phyloP scores from a whole-genome alignment of 1,140 invertebrate genomes.

The Drosophila murphyi region DNA sequence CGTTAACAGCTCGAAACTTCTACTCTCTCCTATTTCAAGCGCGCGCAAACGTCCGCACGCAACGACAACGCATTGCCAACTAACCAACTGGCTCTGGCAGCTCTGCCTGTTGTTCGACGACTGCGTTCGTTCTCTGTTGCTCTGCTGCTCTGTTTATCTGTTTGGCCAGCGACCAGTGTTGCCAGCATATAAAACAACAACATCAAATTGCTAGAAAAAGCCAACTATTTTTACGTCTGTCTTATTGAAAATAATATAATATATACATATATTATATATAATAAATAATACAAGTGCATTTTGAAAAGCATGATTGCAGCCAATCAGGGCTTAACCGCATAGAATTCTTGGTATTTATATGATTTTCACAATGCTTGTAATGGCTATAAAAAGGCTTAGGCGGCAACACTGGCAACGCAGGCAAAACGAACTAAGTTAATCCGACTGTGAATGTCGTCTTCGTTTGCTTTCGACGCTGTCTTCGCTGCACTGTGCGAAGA shows the following conservation, averaged over 20 bases:
- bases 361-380: not conserved
- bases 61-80: conserved; percentile 46
- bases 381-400: not conserved
- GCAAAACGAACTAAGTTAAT: conserved; percentile 41
- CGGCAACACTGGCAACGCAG: not conserved
- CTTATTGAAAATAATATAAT: too few species aligned
- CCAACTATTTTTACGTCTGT: not conserved
- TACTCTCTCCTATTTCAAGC: not conserved
- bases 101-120: conserved; percentile 6
- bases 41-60: conserved; percentile 46
- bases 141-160: conserved; percentile 43
- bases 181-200: too few species aligned
- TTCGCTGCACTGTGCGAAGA: conserved; percentile 47
- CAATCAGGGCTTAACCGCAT: too few species aligned
- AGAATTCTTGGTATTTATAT: not conserved
- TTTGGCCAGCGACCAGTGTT: not conserved
- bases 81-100: conserved; percentile 14
- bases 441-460: conserved; percentile 23
- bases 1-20: not conserved
- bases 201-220: not conserved
- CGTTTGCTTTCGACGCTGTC: conserved; percentile 32
- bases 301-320: too few species aligned
- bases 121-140: conserved; percentile 5
- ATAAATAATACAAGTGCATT: too few species aligned
- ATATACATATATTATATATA: too few species aligned